phyloP scores from a whole-genome alignment of 2,888 invertebrate genomes.

The Proisotoma minuta region DNA sequence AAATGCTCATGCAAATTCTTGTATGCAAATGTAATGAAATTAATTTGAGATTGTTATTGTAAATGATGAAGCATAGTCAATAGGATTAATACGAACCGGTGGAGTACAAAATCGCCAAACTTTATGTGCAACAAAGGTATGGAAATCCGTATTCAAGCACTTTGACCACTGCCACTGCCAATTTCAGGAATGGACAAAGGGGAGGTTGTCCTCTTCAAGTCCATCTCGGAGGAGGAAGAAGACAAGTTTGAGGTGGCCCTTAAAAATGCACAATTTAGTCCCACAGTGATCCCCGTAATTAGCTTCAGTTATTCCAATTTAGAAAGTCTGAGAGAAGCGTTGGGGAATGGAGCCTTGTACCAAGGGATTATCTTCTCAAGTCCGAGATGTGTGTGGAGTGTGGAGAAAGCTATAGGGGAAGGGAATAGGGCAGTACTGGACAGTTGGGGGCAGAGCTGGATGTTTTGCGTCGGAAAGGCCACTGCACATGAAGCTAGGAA shows the following conservation, averaged over 20 bases:
- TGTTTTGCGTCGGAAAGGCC: conserved; percentile 20
- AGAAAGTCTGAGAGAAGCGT: not conserved
- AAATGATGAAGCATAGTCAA: no score
- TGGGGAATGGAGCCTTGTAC: not conserved
- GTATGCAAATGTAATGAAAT: no score
- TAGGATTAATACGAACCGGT: no score
- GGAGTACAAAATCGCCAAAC: no score
- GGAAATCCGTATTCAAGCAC: no score
- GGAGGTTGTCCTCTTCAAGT: conserved; percentile 15
- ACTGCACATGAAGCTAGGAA: conserved; percentile 13
- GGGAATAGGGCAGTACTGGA: not conserved
- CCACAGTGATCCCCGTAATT: conserved; percentile 11
- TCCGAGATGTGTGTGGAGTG: conserved; percentile 12
- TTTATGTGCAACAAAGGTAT: no score
- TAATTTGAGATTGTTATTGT: no score
- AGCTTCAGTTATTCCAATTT: conserved; percentile 11
- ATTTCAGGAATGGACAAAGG: no score
- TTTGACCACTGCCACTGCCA: no score
- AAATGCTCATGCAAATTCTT: no score
- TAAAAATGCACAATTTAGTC: not conserved
- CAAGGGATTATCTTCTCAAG: conserved; percentile 17
- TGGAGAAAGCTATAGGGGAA: not conserved
- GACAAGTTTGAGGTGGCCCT: conserved; percentile 12
- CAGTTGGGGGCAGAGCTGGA: conserved; percentile 1
- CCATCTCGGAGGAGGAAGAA: not conserved